Evolutionary conservation across 2,113 vertebrate genomes (phyloP), one percentile per base, ranked within the genome.

Genomic region (Trichomycterus rosablanca): DNA sequence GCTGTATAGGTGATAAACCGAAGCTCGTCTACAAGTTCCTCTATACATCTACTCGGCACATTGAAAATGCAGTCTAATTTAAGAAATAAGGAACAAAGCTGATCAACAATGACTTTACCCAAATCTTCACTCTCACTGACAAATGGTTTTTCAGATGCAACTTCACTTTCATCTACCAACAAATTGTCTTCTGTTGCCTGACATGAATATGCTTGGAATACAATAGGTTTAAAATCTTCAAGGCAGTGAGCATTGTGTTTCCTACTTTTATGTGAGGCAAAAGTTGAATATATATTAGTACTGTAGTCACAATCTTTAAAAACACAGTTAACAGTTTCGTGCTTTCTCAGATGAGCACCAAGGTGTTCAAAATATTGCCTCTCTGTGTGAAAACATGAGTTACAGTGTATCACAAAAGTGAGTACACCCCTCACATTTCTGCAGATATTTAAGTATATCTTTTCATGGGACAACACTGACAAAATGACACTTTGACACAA

Each of bases 31-130:
- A 71, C 58, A 53, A 74, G 51, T 4, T 71, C 54, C 62, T 74
- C 42, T 20, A 74, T 66, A 39, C 57, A 72, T 59, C 16, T 70
- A 15, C 2, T 66, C 4, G 70, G 56, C 5, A 79, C 72, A 67
- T 65, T 79, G n/a, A 74, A 77, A 0, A 74, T 75, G 26, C 72
- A 71, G 9, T 57, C 62, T 11, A 74, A 74, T 64, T 76, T 76
- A 28, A 78, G 64, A 0, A 73, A 66, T 37, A 68, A 59, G 5
- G 28, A 63, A 37, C 37, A 52, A 24, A 76, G 57, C 2, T 61
- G 1, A 46, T 72, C 58, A 61, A 69, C 20, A 15, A 73, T 67
- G 2, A 20, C 28, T 19, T 65, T 1, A 9, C 11, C 22, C 9
- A 74, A 67, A 66, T 69, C 74, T 15, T 73, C 55, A 60, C 39